These are phyloP conservation scores for Diarsia brunnea DNA, from an alignment of 2,888 invertebrate species.

Conservation along the genomic window DNA sequence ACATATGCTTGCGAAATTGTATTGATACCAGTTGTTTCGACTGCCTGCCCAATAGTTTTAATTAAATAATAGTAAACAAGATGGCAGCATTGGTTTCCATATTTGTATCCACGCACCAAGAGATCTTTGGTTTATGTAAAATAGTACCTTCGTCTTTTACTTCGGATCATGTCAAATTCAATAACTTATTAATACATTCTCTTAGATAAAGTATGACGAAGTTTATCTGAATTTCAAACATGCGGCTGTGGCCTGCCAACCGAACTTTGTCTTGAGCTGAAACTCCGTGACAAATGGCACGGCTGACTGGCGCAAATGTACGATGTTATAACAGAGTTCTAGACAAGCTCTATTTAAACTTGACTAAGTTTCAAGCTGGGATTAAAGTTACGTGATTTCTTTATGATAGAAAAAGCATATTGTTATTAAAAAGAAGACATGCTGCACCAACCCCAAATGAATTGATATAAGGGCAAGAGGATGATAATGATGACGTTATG, in stretches of 20 bases:
- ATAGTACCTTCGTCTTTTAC: neutral
- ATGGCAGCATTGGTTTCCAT: neutral
- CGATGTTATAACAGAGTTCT: slow-evolving; percentile 11
- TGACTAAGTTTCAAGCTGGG: neutral
- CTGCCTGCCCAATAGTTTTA: too few species aligned
- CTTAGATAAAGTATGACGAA: slow-evolving; percentile 6
- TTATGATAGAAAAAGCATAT: neutral
- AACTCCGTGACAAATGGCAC: slow-evolving; percentile 35
- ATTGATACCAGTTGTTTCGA: neutral
- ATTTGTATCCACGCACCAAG: neutral
- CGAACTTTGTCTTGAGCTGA: slow-evolving; percentile 24
- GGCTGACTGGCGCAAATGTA: slow-evolving; percentile 30
- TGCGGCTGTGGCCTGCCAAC: slow-evolving; percentile 8
- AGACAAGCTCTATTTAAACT: slow-evolving; percentile 1
- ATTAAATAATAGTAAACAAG: too few species aligned
- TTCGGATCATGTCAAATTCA: slow-evolving; percentile 3
- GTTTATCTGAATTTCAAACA: slow-evolving; percentile 32
- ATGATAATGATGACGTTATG: too few species aligned
- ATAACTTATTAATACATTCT: slow-evolving; percentile 20
- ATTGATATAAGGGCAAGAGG: too few species aligned
- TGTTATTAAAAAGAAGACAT: too few species aligned
- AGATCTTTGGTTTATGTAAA: neutral
- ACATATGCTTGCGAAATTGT: neutral
- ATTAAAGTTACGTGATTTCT: neutral
- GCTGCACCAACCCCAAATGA: too few species aligned